A percentile compares a stretch with the other conserved stretches of the same genome.
Conservation (phyloP, 37 sponge, comb jelly and placozoan genomes). For the Bolinopsis microptera region DNA sequence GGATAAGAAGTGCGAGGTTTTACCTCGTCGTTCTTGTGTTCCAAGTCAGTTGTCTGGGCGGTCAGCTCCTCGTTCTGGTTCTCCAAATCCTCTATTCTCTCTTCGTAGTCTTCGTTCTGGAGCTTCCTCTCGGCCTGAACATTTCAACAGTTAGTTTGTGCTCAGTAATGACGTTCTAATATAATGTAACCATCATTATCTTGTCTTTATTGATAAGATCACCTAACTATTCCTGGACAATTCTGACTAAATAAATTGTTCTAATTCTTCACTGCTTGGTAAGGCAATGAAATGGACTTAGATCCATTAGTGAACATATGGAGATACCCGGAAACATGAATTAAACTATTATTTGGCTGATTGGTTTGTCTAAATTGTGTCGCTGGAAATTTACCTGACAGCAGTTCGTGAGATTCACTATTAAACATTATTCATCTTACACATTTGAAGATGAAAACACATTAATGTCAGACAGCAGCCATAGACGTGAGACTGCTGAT, state of each 20-base stretch:
- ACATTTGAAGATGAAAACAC: too few species aligned
- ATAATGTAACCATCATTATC: too few species aligned
- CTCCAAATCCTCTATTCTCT: slow-evolving; percentile 2
- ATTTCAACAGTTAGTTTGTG: too few species aligned
- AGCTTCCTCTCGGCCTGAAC: slow-evolving; percentile 31
- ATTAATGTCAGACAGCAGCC: too few species aligned
- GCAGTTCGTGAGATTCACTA: too few species aligned
- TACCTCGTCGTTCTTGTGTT: slow-evolving; percentile 23
- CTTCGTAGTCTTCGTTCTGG: slow-evolving; percentile 30
- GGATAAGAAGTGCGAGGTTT: too few species aligned
- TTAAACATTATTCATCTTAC: too few species aligned
- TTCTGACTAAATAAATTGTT: not conserved
- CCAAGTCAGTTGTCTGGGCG: not conserved
- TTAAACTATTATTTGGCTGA: not conserved
- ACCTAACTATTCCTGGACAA: not conserved
- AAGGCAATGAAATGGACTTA: not conserved
- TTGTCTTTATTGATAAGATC: too few species aligned
- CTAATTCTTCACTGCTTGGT: not conserved
- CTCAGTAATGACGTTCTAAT: too few species aligned
- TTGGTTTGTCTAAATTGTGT: not conserved
- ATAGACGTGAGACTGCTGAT: too few species aligned
- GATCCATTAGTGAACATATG: not conserved
- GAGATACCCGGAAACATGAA: not conserved
- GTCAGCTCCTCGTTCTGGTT: slow-evolving; percentile 30
- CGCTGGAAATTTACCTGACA: too few species aligned